Base-by-base conservation (phyloP, 2,888 invertebrate genomes). In the Chloroclystis v-ata region DNA sequence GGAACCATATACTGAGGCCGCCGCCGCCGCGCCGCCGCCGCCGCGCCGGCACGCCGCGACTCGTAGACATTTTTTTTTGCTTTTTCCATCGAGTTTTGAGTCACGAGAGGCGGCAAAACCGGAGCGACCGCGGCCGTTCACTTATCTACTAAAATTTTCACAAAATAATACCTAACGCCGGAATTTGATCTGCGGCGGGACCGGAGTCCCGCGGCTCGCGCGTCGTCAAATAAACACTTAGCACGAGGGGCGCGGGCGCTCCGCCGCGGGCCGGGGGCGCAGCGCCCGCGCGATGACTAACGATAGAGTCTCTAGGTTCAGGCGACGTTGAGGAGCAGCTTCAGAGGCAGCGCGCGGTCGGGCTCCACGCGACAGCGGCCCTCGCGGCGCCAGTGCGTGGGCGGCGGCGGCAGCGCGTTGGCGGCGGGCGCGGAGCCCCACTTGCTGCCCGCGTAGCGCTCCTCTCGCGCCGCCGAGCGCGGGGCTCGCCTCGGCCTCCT, bases 341-440 rank as follows among this genome's bases (percentile, higher is more conserved):
- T 91, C 61, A 91, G 89, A 61, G 91, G 88, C 69, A 90, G 85
- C 69, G 91, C 90, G 74, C 90, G 81, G 68, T 86, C 86, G 60
- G 80, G 78, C 69, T 87, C 83, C 32, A 82, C 75, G 35, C 89
- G 77, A 58, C 89, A 88, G 65, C 82, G 82, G 61, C 82, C 83
- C 45, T 77, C 82, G 62, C 78, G 80, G 60, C 78, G 91, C 95
- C 95, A 95, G 80, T 93, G 94, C 58, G 90, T 90, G 49, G 95
- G 95, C 64, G 95, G 95, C 73, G 92, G 93, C 49, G 95, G 95
- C 69, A 95, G 83, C 56, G 92, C 92, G 62, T 91, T 91, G 33
- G 95, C 94, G 47, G 93, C 91, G 40, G 95, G 95, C 44, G 95
- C 93, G 61, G 94, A 94, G 68, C 93, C 94, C 89, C 94, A 95